Evolutionary conservation across 1,140 invertebrate species (phyloP).

Genomic region (Elysia chlorotica): DNA sequence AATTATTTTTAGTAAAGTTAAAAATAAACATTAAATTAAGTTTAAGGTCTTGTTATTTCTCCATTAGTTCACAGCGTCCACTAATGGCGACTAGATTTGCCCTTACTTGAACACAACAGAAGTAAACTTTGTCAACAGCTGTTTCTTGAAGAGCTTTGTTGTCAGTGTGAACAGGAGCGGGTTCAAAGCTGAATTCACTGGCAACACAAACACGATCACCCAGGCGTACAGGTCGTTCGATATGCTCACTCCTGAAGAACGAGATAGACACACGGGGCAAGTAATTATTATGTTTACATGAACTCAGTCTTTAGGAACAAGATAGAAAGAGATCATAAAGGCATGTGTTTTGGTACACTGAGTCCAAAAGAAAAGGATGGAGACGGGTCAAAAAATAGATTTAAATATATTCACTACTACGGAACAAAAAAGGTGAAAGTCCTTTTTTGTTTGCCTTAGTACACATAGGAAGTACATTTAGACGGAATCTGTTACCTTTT

Average conservation of each 20-base stretch:
- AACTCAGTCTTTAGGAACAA: neutral
- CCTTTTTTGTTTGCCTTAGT: neutral
- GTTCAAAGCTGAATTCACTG: slow-evolving; percentile 41
- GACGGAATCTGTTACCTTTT: neutral
- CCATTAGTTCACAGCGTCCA: no score
- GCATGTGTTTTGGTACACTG: neutral
- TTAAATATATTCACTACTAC: no score
- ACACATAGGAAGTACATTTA: neutral
- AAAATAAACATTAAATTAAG: no score
- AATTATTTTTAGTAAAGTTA: no score
- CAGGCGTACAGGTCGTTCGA: slow-evolving; percentile 43
- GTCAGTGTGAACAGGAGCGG: slow-evolving; percentile 40
- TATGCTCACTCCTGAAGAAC: slow-evolving; percentile 29
- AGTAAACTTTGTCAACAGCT: slow-evolving; percentile 28
- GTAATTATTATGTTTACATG: neutral
- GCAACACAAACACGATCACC: slow-evolving; percentile 39
- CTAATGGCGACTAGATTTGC: no score
- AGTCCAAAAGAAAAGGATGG: no score
- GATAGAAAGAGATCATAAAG: neutral
- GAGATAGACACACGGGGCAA: neutral
- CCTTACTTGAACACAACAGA: slow-evolving; percentile 26
- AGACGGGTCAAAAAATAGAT: no score
- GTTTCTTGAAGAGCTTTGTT: slow-evolving; percentile 34
- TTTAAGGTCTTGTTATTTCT: no score
- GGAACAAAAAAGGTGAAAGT: no score